phyloP scores from a whole-genome alignment of 2,797 vertebrate species.

The Syngnathus rostellatus region DNA sequence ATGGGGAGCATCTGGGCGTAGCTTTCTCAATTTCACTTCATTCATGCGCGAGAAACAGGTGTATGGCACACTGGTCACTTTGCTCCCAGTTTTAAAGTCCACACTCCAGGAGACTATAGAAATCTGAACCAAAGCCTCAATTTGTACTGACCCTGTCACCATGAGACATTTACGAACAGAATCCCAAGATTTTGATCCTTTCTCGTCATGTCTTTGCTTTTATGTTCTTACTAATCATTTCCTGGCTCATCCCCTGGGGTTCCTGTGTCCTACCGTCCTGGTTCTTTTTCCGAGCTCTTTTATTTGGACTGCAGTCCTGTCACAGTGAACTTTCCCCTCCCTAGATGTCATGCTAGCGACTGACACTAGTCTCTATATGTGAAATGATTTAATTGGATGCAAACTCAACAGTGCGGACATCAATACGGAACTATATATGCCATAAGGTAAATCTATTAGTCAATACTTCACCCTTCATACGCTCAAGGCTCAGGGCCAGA shows the following conservation, averaged over 20 bases:
- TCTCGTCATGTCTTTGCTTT: constrained; percentile 61
- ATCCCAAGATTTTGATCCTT: constrained; percentile 55
- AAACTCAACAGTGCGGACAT: constrained; percentile 61
- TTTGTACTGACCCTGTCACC: constrained; percentile 50
- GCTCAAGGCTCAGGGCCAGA: constrained; percentile 63
- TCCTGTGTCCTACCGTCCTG: constrained; percentile 65
- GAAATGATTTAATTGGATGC: constrained; percentile 74
- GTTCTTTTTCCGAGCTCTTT: constrained; percentile 58
- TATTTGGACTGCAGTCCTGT: constrained; percentile 67
- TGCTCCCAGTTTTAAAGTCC: constrained; percentile 10
- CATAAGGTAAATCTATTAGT: constrained; percentile 68
- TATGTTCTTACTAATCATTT: constrained; percentile 69
- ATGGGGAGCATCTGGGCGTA: constrained; percentile 5
- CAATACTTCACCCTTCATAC: constrained; percentile 59
- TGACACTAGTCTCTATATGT: constrained; percentile 66
- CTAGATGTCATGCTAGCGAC: constrained; percentile 61
- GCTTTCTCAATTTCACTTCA: constrained; percentile 15
- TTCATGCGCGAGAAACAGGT: constrained; percentile 12
- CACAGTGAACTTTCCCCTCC: constrained; percentile 34
- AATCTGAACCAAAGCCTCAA: constrained; percentile 56
- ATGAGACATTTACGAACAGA: constrained; percentile 50
- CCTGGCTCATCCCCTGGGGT: constrained; percentile 58
- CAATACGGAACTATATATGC: constrained; percentile 67
- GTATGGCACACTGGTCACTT: constrained; percentile 10
- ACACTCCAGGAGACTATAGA: constrained; percentile 1